phyloP scores from a whole-genome alignment of 1,140 invertebrate species.

The Philaenus spumarius region DNA sequence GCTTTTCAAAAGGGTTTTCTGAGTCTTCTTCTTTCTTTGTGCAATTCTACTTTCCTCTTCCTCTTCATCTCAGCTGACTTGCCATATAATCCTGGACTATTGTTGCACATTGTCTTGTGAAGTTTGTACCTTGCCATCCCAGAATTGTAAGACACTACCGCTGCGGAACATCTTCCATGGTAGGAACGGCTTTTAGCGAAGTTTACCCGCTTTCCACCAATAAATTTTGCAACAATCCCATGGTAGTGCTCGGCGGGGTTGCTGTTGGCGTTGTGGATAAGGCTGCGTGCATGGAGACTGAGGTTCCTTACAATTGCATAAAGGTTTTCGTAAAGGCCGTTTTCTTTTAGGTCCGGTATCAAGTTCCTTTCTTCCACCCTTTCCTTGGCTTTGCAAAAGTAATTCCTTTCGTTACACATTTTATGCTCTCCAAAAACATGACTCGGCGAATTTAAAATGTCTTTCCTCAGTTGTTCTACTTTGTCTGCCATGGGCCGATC shows the following conservation, averaged over 20 bases:
- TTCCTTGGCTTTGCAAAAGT: no score
- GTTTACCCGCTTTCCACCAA: conserved; percentile 22
- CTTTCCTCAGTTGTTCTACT: no score
- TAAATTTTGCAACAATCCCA: conserved; percentile 15
- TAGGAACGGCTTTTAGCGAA: conserved; percentile 16
- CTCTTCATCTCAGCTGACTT: neutral
- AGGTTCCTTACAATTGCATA: neutral
- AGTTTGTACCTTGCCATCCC: conserved; percentile 7
- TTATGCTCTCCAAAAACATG: no score
- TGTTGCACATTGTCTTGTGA: conserved; percentile 9
- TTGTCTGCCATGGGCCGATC: no score
- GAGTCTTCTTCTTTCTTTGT: no score
- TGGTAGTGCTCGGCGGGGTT: conserved; percentile 23
- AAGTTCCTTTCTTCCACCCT: no score
- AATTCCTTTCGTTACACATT: no score
- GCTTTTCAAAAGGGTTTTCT: neutral
- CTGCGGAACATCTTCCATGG: conserved; percentile 13
- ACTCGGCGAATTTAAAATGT: no score
- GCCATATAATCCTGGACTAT: neutral
- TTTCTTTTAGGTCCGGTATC: no score
- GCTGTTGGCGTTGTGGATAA: conserved; percentile 18
- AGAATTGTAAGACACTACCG: conserved; percentile 21
- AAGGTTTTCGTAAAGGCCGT: no score
- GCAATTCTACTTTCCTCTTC: neutral
- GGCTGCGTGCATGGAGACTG: neutral